A percentile compares a stretch with the other conserved stretches of the same genome.
Evolutionary conservation across 30 jellyfish, hydroid and myxozoan genomes (phyloP).

Genomic region (Turritopsis dohrnii): DNA sequence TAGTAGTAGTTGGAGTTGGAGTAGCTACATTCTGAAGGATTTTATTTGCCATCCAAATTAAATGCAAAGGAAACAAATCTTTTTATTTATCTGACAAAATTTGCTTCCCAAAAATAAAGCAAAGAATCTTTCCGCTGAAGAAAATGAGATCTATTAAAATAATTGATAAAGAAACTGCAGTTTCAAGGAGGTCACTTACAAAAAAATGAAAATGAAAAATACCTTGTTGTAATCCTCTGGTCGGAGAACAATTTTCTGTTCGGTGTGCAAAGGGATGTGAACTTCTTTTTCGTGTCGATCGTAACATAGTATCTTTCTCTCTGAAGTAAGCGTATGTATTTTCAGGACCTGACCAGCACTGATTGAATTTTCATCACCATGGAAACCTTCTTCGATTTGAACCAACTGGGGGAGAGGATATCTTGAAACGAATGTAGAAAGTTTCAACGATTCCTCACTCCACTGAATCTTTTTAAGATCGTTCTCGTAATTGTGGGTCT

Average conservation of each 20-base stretch:
- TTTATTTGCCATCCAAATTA: too few species aligned
- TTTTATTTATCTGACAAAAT: too few species aligned
- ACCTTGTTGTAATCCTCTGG: constrained; percentile 47
- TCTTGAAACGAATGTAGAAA: constrained; percentile 45
- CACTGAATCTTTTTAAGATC: constrained; percentile 41
- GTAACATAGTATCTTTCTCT: constrained; percentile 38
- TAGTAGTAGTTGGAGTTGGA: too few species aligned
- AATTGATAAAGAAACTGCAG: too few species aligned
- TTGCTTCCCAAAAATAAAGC: too few species aligned
- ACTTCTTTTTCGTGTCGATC: constrained; percentile 61
- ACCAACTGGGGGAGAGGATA: constrained; percentile 81
- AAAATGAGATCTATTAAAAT: too few species aligned
- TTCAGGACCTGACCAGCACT: constrained; percentile 89
- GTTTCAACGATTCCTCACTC: constrained; percentile 74
- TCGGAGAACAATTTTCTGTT: constrained; percentile 34
- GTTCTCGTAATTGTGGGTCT: constrained; percentile 27
- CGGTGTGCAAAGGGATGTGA: constrained; percentile 63
- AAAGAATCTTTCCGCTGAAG: too few species aligned
- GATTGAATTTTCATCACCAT: constrained; percentile 87
- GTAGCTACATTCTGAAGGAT: too few species aligned
- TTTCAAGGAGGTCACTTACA: too few species aligned
- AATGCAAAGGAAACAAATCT: too few species aligned
- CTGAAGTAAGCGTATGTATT: constrained; percentile 57
- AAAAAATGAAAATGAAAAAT: too few species aligned
- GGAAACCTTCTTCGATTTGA: constrained; percentile 71